Percentiles rank a stretch among this genome's conserved stretches.
phyloP scores from a whole-genome alignment of 1,140 invertebrate species.

The Chionoecetes opilio region DNA sequence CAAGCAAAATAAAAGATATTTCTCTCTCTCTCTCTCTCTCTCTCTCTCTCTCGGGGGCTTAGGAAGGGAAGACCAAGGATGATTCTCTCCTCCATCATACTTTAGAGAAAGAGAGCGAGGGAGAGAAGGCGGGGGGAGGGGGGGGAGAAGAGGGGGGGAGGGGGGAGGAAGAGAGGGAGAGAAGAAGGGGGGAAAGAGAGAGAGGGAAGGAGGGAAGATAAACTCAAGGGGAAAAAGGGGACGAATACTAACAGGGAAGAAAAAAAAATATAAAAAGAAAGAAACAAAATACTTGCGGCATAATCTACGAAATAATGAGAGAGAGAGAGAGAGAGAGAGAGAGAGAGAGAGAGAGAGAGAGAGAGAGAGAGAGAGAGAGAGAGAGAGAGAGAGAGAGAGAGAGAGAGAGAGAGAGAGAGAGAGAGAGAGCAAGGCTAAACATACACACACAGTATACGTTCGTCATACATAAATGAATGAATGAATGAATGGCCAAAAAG shows the following conservation, averaged over 20 bases:
- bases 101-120: not conserved
- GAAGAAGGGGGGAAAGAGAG: not conserved
- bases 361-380: no score
- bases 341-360: no score
- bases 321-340: no score
- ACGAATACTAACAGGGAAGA: not conserved
- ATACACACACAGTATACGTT: no score
- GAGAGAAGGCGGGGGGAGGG: not conserved
- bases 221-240: not conserved
- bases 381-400: no score
- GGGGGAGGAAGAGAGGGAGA: not conserved
- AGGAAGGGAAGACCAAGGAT: not conserved
- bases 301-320: no score
- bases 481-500: not conserved
- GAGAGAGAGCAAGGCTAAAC: no score
- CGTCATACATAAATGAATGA: no score
- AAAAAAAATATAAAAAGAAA: not conserved
- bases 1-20: not conserved
- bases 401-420: no score
- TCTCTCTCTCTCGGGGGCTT: not conserved
- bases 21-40: slow-evolving; percentile 16
- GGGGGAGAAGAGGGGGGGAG: not conserved
- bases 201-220: not conserved
- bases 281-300: no score
- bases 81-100: not conserved